Evolutionary conservation across 1,140 invertebrate genomes (phyloP), one percentile per base, ranked within the genome.

Genomic region (Ceratina japonica): DNA sequence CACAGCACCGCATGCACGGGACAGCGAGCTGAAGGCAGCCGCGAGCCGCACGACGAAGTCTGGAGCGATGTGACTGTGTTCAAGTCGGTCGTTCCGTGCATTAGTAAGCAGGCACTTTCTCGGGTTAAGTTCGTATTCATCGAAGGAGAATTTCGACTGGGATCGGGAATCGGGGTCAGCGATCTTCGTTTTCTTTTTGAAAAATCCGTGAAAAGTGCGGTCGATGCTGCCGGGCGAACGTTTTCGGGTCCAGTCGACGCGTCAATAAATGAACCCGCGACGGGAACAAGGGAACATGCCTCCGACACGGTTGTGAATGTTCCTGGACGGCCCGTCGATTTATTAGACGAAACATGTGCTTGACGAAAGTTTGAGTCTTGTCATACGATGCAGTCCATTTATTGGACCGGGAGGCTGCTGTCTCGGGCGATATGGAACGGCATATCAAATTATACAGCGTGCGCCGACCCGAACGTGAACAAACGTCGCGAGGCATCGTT

Each of bases 401-500:
- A 95, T 91, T 95, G 95, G 94, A 96, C 95, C 92, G 95, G 95
- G 87, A 95, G 96, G 92, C 92, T 96, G 86, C 91, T 96, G 92
- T 96, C 95, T 91, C 94, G 96, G 92, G 95, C 95, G 91, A 92
- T 96, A 89, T 95, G 95, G 93, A 96, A 95, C 93, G 95, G 96
- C 87, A 93, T 96, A 85, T 94, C 95, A 51, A 96, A 94, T 93
- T 94, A 95, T 84, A 79, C 59, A 61, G 94, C 94, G 85, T 94
- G 94, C 88, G 91, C 94, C 83, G 95, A 96, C 89, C 93, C 95
- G 63, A 95, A 93, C 87, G 90, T 94, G 82, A 94, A 93, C 80
- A 94, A 93, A 88, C 95, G 94, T 90, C 93, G 93, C 87, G 94
- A 96, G 86, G 95, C 96, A 65, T 95, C 95, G 84, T 94, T 97